Conservation (phyloP, 2,888 invertebrate species). For the Dryomyza anilis region DNA sequence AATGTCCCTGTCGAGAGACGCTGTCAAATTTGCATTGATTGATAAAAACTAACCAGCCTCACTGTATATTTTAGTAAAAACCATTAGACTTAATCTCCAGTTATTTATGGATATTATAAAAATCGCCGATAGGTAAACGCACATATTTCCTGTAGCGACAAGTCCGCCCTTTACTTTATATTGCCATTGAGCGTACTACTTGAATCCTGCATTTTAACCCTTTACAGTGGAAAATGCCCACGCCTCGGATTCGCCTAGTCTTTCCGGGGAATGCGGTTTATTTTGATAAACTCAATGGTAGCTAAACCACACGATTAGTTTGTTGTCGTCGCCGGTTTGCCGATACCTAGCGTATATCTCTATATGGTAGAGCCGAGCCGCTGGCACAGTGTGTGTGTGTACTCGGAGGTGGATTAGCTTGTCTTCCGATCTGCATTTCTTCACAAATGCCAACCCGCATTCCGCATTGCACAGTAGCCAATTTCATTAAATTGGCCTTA, state of each 20-base stretch:
- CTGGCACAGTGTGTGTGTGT: conserved; percentile 34
- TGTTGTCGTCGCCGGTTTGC: conserved; percentile 5
- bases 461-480: conserved; percentile 47
- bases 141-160: too few species aligned
- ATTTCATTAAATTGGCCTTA: conserved; percentile 52
- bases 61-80: too few species aligned
- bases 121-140: too few species aligned
- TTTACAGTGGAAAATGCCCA: conserved; percentile 28
- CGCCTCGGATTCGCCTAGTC: conserved; percentile 24
- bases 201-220: conserved; percentile 31
- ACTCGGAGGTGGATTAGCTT: conserved; percentile 12
- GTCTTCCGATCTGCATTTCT: conserved; percentile 40
- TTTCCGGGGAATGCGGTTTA: conserved; percentile 46
- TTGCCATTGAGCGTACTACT: conserved; percentile 2
- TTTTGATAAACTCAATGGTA: conserved; percentile 55
- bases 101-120: too few species aligned
- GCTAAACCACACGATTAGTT: conserved; percentile 59
- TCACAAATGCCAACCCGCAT: conserved; percentile 41
- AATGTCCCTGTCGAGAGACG: too few species aligned
- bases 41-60: too few species aligned
- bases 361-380: too few species aligned
- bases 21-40: too few species aligned
- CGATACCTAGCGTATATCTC: neutral
- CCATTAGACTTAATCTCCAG: too few species aligned
- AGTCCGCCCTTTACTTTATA: too few species aligned